Evolutionary conservation across 2,113 vertebrate genomes (phyloP).

Genomic region (Plecturocebus donacophilus): DNA sequence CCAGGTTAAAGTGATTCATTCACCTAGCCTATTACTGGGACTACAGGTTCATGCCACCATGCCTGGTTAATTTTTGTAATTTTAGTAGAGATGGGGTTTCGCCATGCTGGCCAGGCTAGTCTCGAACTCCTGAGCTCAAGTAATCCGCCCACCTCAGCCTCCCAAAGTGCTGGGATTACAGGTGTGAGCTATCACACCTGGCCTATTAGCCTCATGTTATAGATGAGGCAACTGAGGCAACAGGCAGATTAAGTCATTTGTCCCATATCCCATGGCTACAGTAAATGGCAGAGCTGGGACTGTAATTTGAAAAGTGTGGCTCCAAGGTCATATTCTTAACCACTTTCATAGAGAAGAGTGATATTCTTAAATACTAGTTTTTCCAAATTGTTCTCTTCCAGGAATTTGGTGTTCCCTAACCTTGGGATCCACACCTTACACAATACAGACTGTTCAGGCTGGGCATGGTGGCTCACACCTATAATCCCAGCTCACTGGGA

Average conservation of each 20-base stretch:
- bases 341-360: background rate
- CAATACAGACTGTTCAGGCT: background rate
- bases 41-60: too few species aligned
- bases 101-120: too few species aligned
- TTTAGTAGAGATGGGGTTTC: too few species aligned
- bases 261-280: background rate
- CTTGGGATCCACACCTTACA: background rate
- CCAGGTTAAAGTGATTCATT: too few species aligned
- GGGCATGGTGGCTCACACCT: too few species aligned
- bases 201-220: background rate
- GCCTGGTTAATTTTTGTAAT: too few species aligned
- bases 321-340: slow-evolving; percentile 4
- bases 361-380: background rate
- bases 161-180: too few species aligned
- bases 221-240: background rate
- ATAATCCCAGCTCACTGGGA: too few species aligned
- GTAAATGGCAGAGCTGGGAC: background rate
- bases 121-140: too few species aligned
- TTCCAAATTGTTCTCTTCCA: background rate
- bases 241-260: background rate
- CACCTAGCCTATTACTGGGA: too few species aligned
- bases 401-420: background rate
- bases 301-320: slow-evolving; percentile 1
- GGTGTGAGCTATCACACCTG: too few species aligned
- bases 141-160: too few species aligned